phyloP scores from a whole-genome alignment of 2,888 invertebrate genomes.

The Yponomeuta plumbellus region DNA sequence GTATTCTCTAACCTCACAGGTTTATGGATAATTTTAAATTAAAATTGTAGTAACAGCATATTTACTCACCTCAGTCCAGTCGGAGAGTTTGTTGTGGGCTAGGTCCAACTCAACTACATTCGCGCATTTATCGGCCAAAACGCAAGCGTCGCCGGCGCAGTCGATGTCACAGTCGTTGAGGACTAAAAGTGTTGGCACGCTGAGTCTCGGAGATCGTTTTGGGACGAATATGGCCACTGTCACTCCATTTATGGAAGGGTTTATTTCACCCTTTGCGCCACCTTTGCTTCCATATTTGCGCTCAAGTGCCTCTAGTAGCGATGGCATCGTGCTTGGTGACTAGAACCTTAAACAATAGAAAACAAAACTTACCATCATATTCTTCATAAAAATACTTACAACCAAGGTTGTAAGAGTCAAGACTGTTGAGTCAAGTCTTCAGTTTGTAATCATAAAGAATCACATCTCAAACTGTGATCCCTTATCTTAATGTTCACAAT shows the following conservation, averaged over 20 bases:
- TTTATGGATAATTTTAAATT: neutral
- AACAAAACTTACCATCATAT: constrained; percentile 17
- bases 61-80: constrained; percentile 88
- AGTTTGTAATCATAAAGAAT: neutral
- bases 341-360: constrained; percentile 21
- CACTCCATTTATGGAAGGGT: constrained; percentile 77
- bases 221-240: constrained; percentile 92
- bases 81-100: constrained; percentile 92
- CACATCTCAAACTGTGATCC: neutral
- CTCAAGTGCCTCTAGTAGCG: constrained; percentile 92
- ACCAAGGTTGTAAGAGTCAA: neutral
- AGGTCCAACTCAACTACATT: constrained; percentile 96
- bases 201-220: constrained; percentile 84
- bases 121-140: constrained; percentile 87
- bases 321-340: constrained; percentile 80
- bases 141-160: constrained; percentile 89
- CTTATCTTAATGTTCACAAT: neutral
- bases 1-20: no score
- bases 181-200: constrained; percentile 89
- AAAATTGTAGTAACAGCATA: neutral
- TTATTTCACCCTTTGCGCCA: constrained; percentile 79
- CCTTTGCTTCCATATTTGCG: constrained; percentile 87
- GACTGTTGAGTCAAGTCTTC: neutral
- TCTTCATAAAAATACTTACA: neutral
- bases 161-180: constrained; percentile 95